A percentile compares a stretch with the other conserved stretches of the same genome.
phyloP scores from a whole-genome alignment of 1,140 invertebrate species.

The Trachelipus rathkii region DNA sequence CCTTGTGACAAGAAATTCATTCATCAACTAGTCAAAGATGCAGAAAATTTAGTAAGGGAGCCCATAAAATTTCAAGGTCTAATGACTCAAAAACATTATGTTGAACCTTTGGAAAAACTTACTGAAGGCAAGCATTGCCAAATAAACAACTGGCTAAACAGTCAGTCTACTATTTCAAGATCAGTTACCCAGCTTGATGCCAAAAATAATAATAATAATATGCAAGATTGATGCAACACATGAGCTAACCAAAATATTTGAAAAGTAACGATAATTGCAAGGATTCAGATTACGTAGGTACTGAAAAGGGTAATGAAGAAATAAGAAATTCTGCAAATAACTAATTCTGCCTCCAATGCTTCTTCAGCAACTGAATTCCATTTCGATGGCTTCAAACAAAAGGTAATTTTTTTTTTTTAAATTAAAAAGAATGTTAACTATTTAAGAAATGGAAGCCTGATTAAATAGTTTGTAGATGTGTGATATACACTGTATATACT shows the following conservation, averaged over 20 bases:
- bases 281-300: slow-evolving; percentile 68
- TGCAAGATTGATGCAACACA: slow-evolving; percentile 73
- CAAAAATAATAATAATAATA: slow-evolving; percentile 9
- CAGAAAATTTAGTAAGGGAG: slow-evolving; percentile 62
- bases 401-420: too few species aligned
- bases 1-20: slow-evolving; percentile 55
- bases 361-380: too few species aligned
- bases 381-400: too few species aligned
- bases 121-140: slow-evolving; percentile 60
- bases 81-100: not conserved
- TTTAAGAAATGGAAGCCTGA: too few species aligned
- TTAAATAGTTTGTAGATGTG: too few species aligned
- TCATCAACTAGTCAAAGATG: slow-evolving; percentile 63
- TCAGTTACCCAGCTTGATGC: slow-evolving; percentile 4
- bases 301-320: slow-evolving; percentile 43
- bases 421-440: too few species aligned
- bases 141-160: slow-evolving; percentile 65
- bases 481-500: too few species aligned
- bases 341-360: not conserved
- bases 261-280: slow-evolving; percentile 59
- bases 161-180: slow-evolving; percentile 46
- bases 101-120: not conserved
- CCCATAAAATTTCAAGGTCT: not conserved
- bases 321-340: not conserved
- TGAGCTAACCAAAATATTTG: slow-evolving; percentile 77